Evolutionary conservation across 2,888 invertebrate species (phyloP).

Genomic region (Proisotoma minuta): DNA sequence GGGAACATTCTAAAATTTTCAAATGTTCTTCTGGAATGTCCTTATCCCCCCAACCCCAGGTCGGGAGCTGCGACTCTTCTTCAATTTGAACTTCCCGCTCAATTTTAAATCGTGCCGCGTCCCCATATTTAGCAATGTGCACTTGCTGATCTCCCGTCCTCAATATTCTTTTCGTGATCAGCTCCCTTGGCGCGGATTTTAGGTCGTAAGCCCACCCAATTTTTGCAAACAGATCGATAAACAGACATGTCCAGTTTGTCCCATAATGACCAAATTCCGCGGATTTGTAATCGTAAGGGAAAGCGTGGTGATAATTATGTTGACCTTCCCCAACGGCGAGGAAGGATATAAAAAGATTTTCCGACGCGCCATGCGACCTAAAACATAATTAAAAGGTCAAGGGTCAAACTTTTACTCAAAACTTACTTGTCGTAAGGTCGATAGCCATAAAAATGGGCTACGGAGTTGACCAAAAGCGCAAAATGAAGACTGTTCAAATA

Average conservation of each 20-base stretch:
- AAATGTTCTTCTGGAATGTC: conserved; percentile 19
- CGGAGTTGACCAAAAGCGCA: conserved; percentile 8
- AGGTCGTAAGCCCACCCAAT: conserved; percentile 84
- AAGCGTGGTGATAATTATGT: conserved; percentile 89
- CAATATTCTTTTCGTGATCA: conserved; percentile 50
- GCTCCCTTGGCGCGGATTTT: conserved; percentile 60
- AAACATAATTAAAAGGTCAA: background rate
- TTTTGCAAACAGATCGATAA: conserved; percentile 75
- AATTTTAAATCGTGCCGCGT: too few relatives aligned
- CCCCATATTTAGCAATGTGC: too few relatives aligned
- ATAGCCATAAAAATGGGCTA: conserved; percentile 4
- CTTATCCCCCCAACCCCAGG: conserved; percentile 37
- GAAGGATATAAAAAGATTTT: background rate
- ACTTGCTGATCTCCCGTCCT: conserved; percentile 52
- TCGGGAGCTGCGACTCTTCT: background rate
- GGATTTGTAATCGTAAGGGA: conserved; percentile 89
- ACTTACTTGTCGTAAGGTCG: conserved; percentile 37
- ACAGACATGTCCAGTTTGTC: conserved; percentile 68
- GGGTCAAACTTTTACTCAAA: background rate
- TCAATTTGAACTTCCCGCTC: conserved; percentile 49
- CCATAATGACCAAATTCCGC: conserved; percentile 70
- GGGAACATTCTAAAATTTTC: background rate
- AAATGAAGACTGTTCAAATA: background rate
- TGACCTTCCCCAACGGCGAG: conserved; percentile 49
- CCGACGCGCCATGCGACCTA: background rate